Evolutionary conservation across 2,797 vertebrate genomes (phyloP), one percentile per base, ranked within the genome.

Genomic region (Paedocypris micromegethes): DNA sequence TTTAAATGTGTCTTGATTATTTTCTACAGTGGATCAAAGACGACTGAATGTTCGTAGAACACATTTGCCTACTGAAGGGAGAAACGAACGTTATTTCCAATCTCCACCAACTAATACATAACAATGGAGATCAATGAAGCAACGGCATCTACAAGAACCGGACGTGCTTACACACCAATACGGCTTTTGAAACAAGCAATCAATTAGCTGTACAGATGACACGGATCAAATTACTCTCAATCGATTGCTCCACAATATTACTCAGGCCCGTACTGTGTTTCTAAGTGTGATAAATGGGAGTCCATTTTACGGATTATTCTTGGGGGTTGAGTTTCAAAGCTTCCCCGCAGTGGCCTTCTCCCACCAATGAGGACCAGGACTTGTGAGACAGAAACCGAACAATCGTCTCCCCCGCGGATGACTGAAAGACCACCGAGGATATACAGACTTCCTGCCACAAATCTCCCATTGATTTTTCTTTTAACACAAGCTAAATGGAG

Each of bases 401-500:
- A 76, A 58, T 64, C 4, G 41, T 66, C 66, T 63, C 47, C 41
- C 67, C 39, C 50, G 49, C 63, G 74, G 73, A 79, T 72, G 72
- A 81, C 74, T 47, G 57, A 54, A 75, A 44, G 59, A 66, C 66
- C 58, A 51, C 9, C 44, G 60, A 70, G 53, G 64, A 70, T 50
- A 5, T 66, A 56, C 52, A 70, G 68, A 63, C 79, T 79, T 84
- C 83, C 80, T 83, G 78, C 75, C 78, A 78, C 80, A 79, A 82
- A 83, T 79, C 82, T 72, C 9, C 46, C 79, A 88, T 86, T 72
- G 86, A 89, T 88, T 86, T 84, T 83, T 73, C 76, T 84, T 81
- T 86, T 82, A 76, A 82, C 85, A 80, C 80, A 77, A 68, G 48
- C 40, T 72, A 61, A 64, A 76, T 75, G 76, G 78, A 67, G 66